A percentile compares a stretch with the other conserved stretches of the same genome.
phyloP scores from a whole-genome alignment of 2,797 vertebrate genomes.

The Mergus octosetaceus region DNA sequence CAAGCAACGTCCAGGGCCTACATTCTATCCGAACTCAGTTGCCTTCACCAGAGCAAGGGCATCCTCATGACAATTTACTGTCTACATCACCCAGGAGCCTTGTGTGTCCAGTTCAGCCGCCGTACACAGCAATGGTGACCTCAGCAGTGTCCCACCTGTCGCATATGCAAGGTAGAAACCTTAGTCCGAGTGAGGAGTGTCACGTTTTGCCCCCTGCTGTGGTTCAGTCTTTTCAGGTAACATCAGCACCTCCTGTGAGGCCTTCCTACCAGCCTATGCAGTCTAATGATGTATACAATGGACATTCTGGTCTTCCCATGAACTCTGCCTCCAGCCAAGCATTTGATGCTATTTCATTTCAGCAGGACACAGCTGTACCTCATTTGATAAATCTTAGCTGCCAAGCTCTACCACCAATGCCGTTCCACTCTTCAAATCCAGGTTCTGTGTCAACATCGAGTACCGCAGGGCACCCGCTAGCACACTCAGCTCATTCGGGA shows the following conservation, averaged over 20 bases:
- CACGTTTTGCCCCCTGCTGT: constrained; percentile 82
- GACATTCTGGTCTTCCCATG: constrained; percentile 88
- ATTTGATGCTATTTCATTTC: constrained; percentile 89
- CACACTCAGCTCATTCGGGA: constrained; percentile 78
- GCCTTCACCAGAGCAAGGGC: constrained; percentile 89
- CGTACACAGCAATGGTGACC: constrained; percentile 76
- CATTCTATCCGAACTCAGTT: constrained; percentile 84
- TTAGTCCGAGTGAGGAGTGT: constrained; percentile 88
- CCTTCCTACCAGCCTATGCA: constrained; percentile 89
- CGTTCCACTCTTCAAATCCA: constrained; percentile 85
- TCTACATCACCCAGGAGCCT: constrained; percentile 87
- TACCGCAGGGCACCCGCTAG: constrained; percentile 82
- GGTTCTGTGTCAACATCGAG: constrained; percentile 73
- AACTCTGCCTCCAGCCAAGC: constrained; percentile 83
- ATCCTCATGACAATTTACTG: constrained; percentile 86
- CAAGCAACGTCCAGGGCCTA: constrained; percentile 74
- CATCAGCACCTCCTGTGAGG: constrained; percentile 79
- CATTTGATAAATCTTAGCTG: constrained; percentile 87
- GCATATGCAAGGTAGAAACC: constrained; percentile 87
- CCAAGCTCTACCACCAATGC: constrained; percentile 80
- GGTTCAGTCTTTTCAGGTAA: constrained; percentile 86
- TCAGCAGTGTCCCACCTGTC: constrained; percentile 87
- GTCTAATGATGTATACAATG: constrained; percentile 87
- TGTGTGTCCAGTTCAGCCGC: constrained; percentile 80
- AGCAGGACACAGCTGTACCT: constrained; percentile 81